These are phyloP conservation scores for Zygaena filipendulae DNA, from an alignment of 2,888 invertebrate genomes.

Conservation along the genomic window DNA sequence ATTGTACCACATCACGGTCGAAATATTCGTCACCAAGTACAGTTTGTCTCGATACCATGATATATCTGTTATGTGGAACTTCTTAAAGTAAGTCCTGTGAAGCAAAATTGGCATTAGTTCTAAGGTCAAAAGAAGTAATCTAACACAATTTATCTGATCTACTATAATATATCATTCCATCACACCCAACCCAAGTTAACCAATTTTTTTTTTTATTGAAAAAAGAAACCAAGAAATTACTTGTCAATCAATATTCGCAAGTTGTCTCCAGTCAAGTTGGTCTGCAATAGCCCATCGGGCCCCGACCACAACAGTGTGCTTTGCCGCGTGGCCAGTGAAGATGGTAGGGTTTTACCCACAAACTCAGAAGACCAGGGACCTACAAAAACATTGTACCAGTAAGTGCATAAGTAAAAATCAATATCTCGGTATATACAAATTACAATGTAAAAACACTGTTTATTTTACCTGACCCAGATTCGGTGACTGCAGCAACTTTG, in stretches of 20 bases:
- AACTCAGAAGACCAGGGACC: conserved; percentile 87
- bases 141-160: too few relatives aligned
- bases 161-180: too few relatives aligned
- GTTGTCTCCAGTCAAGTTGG: conserved; percentile 84
- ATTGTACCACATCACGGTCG: conserved; percentile 78
- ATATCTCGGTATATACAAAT: too few relatives aligned
- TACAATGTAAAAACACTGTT: too few relatives aligned
- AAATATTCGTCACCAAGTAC: conserved; percentile 80
- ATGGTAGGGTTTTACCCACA: conserved; percentile 74
- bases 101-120: neutral
- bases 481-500: conserved; percentile 82
- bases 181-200: neutral
- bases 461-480: conserved; percentile 73
- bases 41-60: conserved; percentile 81
- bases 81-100: conserved; percentile 58
- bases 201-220: neutral
- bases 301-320: conserved; percentile 81
- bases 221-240: conserved; percentile 17
- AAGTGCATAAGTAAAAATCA: too few relatives aligned
- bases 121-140: too few relatives aligned
- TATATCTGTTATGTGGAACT: conserved; percentile 75
- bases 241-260: conserved; percentile 75
- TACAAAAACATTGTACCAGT: too few relatives aligned
- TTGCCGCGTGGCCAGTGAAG: conserved; percentile 62
- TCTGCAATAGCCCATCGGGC: conserved; percentile 78